Base-by-base conservation (phyloP, 1,140 invertebrate genomes). In the Heliconius hewitsoni region DNA sequence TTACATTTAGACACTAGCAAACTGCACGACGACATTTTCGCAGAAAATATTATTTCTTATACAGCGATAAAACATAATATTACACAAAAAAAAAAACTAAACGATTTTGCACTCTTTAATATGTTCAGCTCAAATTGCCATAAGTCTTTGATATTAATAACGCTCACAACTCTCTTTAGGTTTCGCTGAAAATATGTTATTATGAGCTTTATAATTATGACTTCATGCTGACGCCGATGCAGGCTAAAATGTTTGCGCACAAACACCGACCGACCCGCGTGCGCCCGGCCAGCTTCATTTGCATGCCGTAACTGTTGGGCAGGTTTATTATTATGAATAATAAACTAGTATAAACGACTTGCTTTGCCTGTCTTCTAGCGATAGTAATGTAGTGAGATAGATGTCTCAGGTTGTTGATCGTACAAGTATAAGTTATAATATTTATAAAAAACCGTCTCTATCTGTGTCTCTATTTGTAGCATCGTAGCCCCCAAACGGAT, bases 221-320 rank as follows among this genome's bases (percentile, higher is more conserved):
- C 74, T 70, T 46, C 42, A 76, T 76, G 66, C 37, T 46, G 42
- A 46, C n/a, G 23, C 57, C 46, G 74, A 75, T 70, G 74, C 60
- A 76, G 60, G 60, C 74, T 76, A 71, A 70, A 76, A 76, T 76
- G 74, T 76, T 76, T 76, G 74, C 60, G 34, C 18, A 46, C 74
- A 76, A 76, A 76, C 74, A 76, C 57, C 57, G 16, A 23, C 30
- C 50, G 42, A 16, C 42, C 42, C 60, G 27, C 34, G 74, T 60
- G 60, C 39, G 19, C 34, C 37, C 71, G 71, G 71, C 37, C 66
- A 70, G 74, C 57, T 66, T 76, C 60, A 71, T 76, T 76, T 76
- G 74, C 74, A 76, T 76, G 57, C 37, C 60, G 71, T 70, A 76
- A 76, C 74, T 50, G 74, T 60, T 76, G 23, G 60, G 13, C 27